phyloP scores from a whole-genome alignment of 2,888 invertebrate genomes.

The Hofmannophila pseudospretella region DNA sequence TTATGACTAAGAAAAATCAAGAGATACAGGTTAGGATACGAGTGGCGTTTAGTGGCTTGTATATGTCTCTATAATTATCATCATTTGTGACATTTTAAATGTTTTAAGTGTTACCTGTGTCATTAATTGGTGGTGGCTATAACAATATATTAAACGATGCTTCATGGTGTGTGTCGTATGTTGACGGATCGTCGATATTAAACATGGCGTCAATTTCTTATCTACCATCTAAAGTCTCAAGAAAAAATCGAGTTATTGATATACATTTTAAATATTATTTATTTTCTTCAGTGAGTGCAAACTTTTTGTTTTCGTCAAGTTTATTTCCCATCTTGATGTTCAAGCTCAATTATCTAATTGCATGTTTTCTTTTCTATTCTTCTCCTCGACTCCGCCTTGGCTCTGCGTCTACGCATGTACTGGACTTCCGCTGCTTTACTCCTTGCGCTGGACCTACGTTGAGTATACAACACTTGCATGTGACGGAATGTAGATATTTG shows the following conservation, averaged over 20 bases:
- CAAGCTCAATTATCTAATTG: conserved; percentile 40
- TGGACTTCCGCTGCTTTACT: conserved; percentile 17
- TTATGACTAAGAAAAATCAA: conserved; percentile 39
- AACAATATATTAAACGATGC: too few relatives aligned
- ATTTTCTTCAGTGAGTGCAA: too few relatives aligned
- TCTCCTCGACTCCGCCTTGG: conserved; percentile 36
- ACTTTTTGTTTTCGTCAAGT: too few relatives aligned
- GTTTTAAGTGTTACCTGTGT: too few relatives aligned
- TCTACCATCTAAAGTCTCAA: too few relatives aligned
- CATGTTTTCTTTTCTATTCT: conserved; percentile 59
- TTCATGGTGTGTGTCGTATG: too few relatives aligned
- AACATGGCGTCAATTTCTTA: too few relatives aligned
- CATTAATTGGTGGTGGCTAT: too few relatives aligned
- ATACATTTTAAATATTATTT: too few relatives aligned
- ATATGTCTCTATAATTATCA: neutral
- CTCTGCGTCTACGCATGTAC: conserved; percentile 30
- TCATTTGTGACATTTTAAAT: neutral
- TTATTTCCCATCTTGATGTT: too few relatives aligned
- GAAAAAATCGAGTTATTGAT: too few relatives aligned
- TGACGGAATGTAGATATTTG: conserved; percentile 71
- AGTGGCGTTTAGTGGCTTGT: conserved; percentile 24
- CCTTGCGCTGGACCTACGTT: conserved; percentile 33
- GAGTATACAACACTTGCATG: conserved; percentile 33
- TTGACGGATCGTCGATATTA: too few relatives aligned
- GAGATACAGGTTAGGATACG: conserved; percentile 56